Percentiles rank a stretch among this genome's conserved stretches.
Evolutionary conservation across 1,140 invertebrate species (phyloP).

Genomic region (Lithobius niger): DNA sequence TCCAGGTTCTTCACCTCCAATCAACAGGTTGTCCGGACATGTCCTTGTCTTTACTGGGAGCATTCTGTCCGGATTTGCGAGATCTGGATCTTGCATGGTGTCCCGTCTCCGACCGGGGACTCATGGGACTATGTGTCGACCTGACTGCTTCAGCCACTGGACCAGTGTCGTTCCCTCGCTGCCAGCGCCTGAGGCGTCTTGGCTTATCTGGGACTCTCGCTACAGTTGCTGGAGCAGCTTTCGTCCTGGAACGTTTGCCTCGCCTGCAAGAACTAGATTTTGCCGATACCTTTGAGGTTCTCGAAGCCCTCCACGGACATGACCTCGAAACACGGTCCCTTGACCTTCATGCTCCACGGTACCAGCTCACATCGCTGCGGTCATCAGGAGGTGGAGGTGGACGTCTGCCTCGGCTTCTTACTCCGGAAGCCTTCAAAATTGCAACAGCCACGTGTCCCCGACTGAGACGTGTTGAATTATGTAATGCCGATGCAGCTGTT

Average conservation of each 20-base stretch:
- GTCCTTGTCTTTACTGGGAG: not conserved
- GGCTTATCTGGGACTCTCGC: not conserved
- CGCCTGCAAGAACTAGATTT: not conserved
- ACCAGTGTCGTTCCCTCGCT: not conserved
- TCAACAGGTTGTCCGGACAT: not conserved
- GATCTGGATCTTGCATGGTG: not conserved
- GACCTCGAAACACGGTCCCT: not conserved
- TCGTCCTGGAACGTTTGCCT: not conserved
- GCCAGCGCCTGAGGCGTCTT: not conserved
- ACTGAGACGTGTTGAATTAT: not conserved
- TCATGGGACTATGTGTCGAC: slow-evolving; percentile 2
- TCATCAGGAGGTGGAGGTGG: not conserved
- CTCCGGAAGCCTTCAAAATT: not conserved
- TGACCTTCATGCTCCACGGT: not conserved
- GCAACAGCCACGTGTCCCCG: not conserved
- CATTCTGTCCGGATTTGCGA: not conserved
- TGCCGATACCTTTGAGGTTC: not conserved
- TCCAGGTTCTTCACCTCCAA: not conserved
- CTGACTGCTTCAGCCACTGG: not conserved
- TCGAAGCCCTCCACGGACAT: not conserved
- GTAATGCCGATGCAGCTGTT: not conserved
- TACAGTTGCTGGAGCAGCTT: not conserved
- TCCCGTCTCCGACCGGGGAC: not conserved
- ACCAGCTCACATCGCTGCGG: not conserved
- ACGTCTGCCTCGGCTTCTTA: not conserved